A percentile compares a stretch with the other conserved stretches of the same genome.
These are phyloP conservation scores for Melanotaenia boesemani DNA, from an alignment of 2,797 vertebrate genomes.

Conservation along the genomic window DNA sequence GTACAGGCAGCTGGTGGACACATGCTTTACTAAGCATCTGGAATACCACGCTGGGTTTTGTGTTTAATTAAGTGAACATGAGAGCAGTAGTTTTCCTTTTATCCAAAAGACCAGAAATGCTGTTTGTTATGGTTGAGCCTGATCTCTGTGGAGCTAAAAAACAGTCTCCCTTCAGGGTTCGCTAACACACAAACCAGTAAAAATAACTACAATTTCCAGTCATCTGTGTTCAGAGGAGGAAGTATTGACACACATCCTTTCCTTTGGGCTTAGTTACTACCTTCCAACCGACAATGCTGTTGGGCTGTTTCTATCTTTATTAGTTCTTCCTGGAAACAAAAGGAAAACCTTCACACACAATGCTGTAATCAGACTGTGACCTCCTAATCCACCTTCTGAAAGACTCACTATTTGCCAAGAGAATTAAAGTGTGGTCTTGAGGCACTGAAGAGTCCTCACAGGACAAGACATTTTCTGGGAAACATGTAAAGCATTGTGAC, in stretches of 20 bases:
- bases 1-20: too few species aligned
- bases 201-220: conserved; percentile 50
- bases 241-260: conserved; percentile 41
- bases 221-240: conserved; percentile 28
- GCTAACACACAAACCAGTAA: conserved; percentile 36
- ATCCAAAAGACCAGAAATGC: conserved; percentile 20
- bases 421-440: background rate
- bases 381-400: conserved; percentile 9
- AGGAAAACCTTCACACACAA: background rate
- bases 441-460: conserved; percentile 2
- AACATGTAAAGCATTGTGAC: conserved; percentile 7
- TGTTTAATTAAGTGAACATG: background rate
- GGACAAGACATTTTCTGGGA: conserved; percentile 15
- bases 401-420: background rate
- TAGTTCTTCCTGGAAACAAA: conserved; percentile 16
- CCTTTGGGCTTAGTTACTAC: conserved; percentile 26
- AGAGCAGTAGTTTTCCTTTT: conserved; percentile 13
- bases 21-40: too few species aligned
- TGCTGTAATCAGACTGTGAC: background rate
- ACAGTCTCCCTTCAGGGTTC: conserved; percentile 42
- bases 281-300: conserved; percentile 19
- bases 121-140: conserved; percentile 17
- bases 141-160: conserved; percentile 39
- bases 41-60: conserved; percentile 6
- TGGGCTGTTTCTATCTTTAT: conserved; percentile 4